Evolutionary conservation across 2,888 invertebrate genomes (phyloP), one percentile per base, ranked within the genome.

Genomic region (Ochlodes sylvanus): DNA sequence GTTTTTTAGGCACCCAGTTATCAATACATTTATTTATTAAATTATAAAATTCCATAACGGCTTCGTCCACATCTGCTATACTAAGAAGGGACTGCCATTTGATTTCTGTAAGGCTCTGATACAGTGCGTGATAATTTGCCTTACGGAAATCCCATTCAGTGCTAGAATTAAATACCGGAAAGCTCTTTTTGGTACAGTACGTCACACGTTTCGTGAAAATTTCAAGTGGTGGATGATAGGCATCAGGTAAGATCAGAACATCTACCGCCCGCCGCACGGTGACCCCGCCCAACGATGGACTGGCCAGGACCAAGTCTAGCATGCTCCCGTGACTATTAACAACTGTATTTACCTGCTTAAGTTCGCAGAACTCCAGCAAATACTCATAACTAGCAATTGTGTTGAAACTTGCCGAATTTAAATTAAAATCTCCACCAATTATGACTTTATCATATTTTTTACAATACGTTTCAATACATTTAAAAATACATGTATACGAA

Each of bases 291-390:
- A 60, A 60, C 2, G 60, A n/a, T 12, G 6, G 3, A 60, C 44
- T 17, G 10, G 17, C 57, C 17, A 57, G n/a, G 10, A 61, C 32
- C 2, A 61, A 32, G 7, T 61, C 60, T 2, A 47, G 15, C n/a
- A 47, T n/a, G 12, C 7, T 15, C 10, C 17, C 17, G 5, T 27
- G 7, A 15, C n/a, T 10, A 47, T 60, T 47, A 27, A 4, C 2
- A 7, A 60, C 10, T 2, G 7, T 32, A 15, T 47, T 60, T 32
- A 60, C 58, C 27, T 58, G 58, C 44, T 42, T 42, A 21, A 58
- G 17, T 27, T 58, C 27, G 7, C 42, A 42, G 27, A 42, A 42
- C 58, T 12, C 14, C 44, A 44, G 1, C 4, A 58, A 7, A 10
- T 21, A 58, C 7, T 47, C 44, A n/a, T 27, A 60, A n/a, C 15